Conservation (phyloP, 2,888 invertebrate genomes). For the Rugalucina vietnamica region DNA sequence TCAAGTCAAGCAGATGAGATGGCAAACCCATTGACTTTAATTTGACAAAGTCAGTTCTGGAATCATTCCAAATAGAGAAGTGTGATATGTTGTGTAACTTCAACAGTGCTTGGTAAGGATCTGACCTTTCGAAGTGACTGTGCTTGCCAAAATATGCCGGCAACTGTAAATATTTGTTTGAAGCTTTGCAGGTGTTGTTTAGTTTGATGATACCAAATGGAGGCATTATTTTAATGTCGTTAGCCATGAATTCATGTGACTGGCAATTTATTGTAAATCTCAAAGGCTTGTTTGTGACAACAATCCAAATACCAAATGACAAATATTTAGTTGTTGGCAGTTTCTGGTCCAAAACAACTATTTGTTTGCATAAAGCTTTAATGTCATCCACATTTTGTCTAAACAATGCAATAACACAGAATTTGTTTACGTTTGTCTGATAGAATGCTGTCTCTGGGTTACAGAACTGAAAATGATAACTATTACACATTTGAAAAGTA, state of each 20-base stretch:
- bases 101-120: neutral
- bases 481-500: neutral
- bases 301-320: conserved; percentile 1
- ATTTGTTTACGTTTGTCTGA: neutral
- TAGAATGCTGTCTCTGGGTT: neutral
- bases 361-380: neutral
- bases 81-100: neutral
- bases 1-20: conserved; percentile 2
- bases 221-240: neutral
- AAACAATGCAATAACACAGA: conserved; percentile 17
- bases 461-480: neutral
- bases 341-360: neutral
- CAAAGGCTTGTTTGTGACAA: neutral
- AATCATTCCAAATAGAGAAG: neutral
- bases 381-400: neutral
- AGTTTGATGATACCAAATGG: neutral
- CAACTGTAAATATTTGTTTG: neutral
- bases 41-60: neutral
- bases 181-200: conserved; percentile 9
- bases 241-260: neutral
- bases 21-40: neutral
- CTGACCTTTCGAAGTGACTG: neutral
- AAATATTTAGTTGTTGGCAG: neutral
- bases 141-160: neutral
- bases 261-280: neutral